phyloP scores from a whole-genome alignment of 30 jellyfish, hydroid and myxozoan genomes.

The Aurelia aurita region DNA sequence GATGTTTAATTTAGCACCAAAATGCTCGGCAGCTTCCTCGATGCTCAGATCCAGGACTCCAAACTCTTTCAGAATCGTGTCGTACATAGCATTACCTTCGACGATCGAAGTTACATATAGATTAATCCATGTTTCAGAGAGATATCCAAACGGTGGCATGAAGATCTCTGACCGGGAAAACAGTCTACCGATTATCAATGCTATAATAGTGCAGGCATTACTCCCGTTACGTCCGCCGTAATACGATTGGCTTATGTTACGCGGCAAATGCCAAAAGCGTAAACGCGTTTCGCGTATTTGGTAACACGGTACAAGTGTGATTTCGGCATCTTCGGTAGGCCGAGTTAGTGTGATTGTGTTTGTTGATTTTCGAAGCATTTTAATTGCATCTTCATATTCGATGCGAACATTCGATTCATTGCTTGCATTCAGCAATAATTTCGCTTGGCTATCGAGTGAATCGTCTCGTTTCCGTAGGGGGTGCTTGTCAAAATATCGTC shows the following conservation, averaged over 20 bases:
- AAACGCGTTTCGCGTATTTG: conserved; percentile 56
- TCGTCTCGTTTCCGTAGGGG: neutral
- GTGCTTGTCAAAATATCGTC: conserved; percentile 18
- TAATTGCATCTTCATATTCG: conserved; percentile 65
- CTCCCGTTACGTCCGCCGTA: conserved; percentile 99
- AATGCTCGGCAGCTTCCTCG: conserved; percentile 93
- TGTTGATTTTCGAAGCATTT: conserved; percentile 43
- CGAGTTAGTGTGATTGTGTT: conserved; percentile 6
- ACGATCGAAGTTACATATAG: conserved; percentile 78
- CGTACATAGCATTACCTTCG: conserved; percentile 93
- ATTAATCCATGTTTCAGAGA: conserved; percentile 85
- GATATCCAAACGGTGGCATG: conserved; percentile 76
- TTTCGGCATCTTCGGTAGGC: conserved; percentile 44
- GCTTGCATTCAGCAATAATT: conserved; percentile 1
- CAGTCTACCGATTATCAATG: conserved; percentile 92
- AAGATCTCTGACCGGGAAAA: conserved; percentile 88
- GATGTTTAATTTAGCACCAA: conserved; percentile 79
- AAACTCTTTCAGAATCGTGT: conserved; percentile 71
- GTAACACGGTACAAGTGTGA: conserved; percentile 68
- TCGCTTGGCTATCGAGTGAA: conserved; percentile 22
- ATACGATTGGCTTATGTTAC: conserved; percentile 89
- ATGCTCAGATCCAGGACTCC: conserved; percentile 97
- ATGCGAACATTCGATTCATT: conserved; percentile 43
- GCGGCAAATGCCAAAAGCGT: conserved; percentile 93
- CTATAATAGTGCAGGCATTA: conserved; percentile 95